Evolutionary conservation across 1,140 invertebrate species (phyloP), one percentile per base, ranked within the genome.

Genomic region (Drosophila sp.): DNA sequence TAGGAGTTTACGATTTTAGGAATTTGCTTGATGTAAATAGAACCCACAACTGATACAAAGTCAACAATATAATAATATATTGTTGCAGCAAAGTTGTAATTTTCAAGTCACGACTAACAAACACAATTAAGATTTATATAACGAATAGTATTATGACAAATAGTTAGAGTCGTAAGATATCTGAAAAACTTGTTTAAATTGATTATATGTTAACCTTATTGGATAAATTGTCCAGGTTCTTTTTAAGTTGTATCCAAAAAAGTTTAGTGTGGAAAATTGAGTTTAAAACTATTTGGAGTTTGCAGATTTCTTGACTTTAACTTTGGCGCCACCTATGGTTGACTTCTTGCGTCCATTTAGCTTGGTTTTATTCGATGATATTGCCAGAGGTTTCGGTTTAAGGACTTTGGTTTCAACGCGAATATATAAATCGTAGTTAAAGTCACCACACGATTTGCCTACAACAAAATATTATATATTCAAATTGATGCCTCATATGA

Each of bases 241-340:
- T 13, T 3, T 13, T 13, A 38, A 38, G 36, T 0, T 11, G 5
- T 38, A 13, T 9, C n/a, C 0, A 9, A 38, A 1, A 38, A 38
- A 4, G 16, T 34, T 97, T 0, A 34, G 50, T 27, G 9, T 9
- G 27, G 4, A 54, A 11, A n/a, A 13, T 32, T 36, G 2, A 27
- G 13, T 14, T 0, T 25, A 1, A n/a, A 34, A 32, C 9, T 29
- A 14, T n/a, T 89, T 86, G 0, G 41, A 18, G 56, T 38, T 87
- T 6, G 73, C n/a, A 2, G 84, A 67, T 29, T 89, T 89, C 36
- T 89, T 89, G 18, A 70, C 72, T 59, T 89, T 89, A 34, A 79
- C 63, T 61, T 89, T 89, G 38, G 96, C 93, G n/a, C 96, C 95
- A 58, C 95, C 94, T 53, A 95, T 84, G 2, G 96, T 96, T 4